A percentile compares a stretch with the other conserved stretches of the same genome.
Evolutionary conservation across 2,797 vertebrate genomes (phyloP).

Genomic region (Sardinella longiceps): DNA sequence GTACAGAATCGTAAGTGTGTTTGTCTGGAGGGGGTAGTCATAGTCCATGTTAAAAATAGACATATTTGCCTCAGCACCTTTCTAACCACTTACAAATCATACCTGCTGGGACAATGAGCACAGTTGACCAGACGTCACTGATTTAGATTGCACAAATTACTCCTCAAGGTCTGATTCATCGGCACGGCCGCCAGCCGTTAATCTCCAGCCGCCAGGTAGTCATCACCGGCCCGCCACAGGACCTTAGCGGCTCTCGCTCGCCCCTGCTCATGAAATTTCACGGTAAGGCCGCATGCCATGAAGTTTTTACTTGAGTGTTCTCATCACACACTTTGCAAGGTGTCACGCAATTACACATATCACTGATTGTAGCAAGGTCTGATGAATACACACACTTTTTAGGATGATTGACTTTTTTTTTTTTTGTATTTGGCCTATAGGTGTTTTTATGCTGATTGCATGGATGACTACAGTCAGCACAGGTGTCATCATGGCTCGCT

Average conservation of each 20-base stretch:
- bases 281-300: conserved; percentile 65
- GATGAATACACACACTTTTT: not conserved
- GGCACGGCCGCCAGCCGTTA: conserved; percentile 80
- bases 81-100: not conserved
- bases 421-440: conserved; percentile 59
- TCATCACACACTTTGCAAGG: not conserved
- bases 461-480: conserved; percentile 83
- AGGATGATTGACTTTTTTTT: not conserved
- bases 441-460: conserved; percentile 81
- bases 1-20: not conserved
- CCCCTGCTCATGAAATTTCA: conserved; percentile 78
- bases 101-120: not conserved
- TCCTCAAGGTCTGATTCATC: conserved; percentile 68
- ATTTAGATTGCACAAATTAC: not conserved
- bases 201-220: conserved; percentile 71
- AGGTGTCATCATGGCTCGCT: conserved; percentile 82
- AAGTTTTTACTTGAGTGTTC: not conserved
- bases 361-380: not conserved
- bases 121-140: not conserved
- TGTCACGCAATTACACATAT: not conserved
- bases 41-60: not conserved
- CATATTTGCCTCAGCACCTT: not conserved
- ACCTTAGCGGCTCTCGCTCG: conserved; percentile 78
- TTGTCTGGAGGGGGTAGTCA: not conserved
- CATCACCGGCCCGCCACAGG: conserved; percentile 66